phyloP scores from a whole-genome alignment of 2,888 invertebrate species.

The Micoletzkya japonica region DNA sequence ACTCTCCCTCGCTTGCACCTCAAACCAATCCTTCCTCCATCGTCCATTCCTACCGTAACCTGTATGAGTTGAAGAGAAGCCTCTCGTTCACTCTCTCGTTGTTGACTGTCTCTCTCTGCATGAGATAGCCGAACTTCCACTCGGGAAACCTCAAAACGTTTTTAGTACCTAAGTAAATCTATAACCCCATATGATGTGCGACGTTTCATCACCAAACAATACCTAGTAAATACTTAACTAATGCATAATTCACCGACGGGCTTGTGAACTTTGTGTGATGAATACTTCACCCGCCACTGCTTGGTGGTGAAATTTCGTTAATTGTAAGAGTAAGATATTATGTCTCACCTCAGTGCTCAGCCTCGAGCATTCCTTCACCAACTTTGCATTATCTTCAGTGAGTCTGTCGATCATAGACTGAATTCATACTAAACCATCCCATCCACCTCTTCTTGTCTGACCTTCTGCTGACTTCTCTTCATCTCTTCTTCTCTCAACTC shows the following conservation, averaged over 20 bases:
- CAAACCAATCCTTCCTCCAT: background rate
- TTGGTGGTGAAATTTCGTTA: background rate
- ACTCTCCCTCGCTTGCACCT: conserved; percentile 23
- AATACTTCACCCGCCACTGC: background rate
- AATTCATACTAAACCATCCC: background rate
- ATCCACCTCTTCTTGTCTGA: background rate
- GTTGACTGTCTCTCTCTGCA: conserved; percentile 20
- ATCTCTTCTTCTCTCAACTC: conserved; percentile 26
- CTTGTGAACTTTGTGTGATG: background rate
- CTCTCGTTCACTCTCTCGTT: background rate
- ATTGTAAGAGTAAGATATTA: background rate
- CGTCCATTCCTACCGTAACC: background rate
- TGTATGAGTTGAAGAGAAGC: no score
- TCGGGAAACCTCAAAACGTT: conserved; percentile 15
- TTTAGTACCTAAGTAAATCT: background rate
- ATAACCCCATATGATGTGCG: no score
- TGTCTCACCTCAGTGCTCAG: conserved; percentile 35
- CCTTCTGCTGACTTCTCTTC: conserved; percentile 21
- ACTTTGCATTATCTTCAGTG: conserved; percentile 35
- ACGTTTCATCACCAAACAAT: no score
- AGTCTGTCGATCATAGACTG: conserved; percentile 25
- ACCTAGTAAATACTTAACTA: no score
- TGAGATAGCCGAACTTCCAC: conserved; percentile 6
- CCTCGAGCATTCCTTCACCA: conserved; percentile 43
- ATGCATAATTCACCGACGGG: no score